Percentiles rank a stretch among this genome's conserved stretches.
These are phyloP conservation scores for Sterrhoptilus dennistouni DNA, from an alignment of 2,113 vertebrate species.

Conservation along the genomic window DNA sequence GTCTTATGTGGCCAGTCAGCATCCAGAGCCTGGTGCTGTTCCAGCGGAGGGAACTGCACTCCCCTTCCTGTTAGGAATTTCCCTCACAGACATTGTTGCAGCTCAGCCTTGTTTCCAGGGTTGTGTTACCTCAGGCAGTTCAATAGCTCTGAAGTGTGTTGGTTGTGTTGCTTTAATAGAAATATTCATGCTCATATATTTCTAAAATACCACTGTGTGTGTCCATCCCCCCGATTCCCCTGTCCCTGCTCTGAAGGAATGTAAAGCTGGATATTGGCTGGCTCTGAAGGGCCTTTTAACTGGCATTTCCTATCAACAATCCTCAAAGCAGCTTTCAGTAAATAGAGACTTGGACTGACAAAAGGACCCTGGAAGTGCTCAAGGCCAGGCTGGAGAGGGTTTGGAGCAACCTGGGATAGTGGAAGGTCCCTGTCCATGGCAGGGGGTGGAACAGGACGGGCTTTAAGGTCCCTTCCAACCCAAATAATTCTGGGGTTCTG, in stretches of 20 bases:
- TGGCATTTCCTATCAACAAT: background rate
- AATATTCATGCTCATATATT: background rate
- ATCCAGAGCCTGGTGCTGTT: background rate
- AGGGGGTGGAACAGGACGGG: background rate
- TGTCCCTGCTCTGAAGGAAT: background rate
- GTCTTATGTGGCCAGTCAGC: background rate
- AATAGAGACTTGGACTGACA: background rate
- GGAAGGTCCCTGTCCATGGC: background rate
- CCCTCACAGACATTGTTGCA: fast-evolving
- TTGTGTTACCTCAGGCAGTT: background rate
- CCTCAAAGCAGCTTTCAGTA: background rate
- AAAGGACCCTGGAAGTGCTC: background rate
- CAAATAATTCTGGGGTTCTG: background rate
- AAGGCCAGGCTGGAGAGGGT: background rate
- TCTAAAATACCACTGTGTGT: background rate
- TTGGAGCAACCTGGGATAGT: background rate
- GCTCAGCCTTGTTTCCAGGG: background rate
- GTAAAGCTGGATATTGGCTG: background rate
- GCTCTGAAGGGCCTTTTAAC: background rate
- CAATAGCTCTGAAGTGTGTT: background rate
- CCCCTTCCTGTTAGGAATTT: fast-evolving
- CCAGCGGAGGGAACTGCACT: fast-evolving
- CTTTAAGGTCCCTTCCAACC: background rate
- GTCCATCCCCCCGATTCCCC: background rate
- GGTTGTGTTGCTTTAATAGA: background rate